phyloP scores from a whole-genome alignment of 1,140 invertebrate species.

The Heliconius hermathena region DNA sequence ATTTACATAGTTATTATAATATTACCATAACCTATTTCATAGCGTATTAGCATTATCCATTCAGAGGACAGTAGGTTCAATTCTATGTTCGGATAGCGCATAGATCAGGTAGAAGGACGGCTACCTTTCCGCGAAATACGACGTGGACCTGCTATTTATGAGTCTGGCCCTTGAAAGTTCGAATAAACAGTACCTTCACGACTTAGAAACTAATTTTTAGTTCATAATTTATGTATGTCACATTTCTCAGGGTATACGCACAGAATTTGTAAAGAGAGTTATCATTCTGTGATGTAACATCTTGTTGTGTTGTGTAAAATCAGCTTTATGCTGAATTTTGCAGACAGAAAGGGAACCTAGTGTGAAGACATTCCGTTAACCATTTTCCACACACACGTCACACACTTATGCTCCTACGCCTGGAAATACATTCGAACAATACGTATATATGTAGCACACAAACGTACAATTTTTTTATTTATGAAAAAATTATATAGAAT shows the following conservation, averaged over 20 bases:
- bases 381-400: too few species aligned
- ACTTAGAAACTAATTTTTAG: conserved; percentile 23
- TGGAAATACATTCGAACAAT: too few species aligned
- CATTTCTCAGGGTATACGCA: neutral
- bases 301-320: neutral
- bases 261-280: neutral
- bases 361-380: too few species aligned
- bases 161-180: conserved; percentile 47
- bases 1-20: neutral
- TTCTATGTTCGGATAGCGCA: conserved; percentile 40
- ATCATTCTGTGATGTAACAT: neutral
- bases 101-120: conserved; percentile 62
- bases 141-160: conserved; percentile 51
- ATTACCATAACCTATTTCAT: neutral
- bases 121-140: conserved; percentile 61
- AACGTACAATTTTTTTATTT: too few species aligned
- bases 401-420: too few species aligned
- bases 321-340: too few species aligned
- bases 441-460: too few species aligned
- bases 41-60: neutral
- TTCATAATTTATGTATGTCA: neutral
- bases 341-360: too few species aligned
- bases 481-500: too few species aligned
- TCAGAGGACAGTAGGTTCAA: conserved; percentile 20
- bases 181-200: conserved; percentile 27